Base-by-base conservation (phyloP, 1,140 invertebrate species). In the Hyles euphorbiae region DNA sequence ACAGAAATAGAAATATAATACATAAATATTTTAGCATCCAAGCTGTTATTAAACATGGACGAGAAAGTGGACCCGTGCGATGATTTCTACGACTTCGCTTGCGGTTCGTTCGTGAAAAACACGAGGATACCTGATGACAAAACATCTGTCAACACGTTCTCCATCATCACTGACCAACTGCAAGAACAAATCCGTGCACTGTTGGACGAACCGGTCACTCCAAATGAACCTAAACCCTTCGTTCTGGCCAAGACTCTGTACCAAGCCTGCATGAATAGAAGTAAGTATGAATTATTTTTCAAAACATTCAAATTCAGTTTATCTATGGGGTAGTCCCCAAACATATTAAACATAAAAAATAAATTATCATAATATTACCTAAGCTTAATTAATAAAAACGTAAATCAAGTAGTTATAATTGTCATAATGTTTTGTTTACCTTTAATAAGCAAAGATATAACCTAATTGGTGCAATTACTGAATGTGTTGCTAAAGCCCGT, bases 21-120 rank as follows among this genome's bases (percentile, higher is more conserved):
- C 4, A 40, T 8, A 8, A 11, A 12, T 49, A 48, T 56, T 10
- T 8, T 73, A 90, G 94, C 95, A 0, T 94, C 94, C 2, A 91
- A 91, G 56, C 90, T 96, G 3, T 80, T 96, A 0, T 82, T 91
- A 11, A 94, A 94, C 69, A 94, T 96, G 91, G 94, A 96, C 66
- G 75, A 89, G 1, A 89, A 87, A 8, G 92, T 95, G 0, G 93
- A 98, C 72, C 97, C 97, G 0, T 98, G 97, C 74, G 93, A 97
- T 60, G 95, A 98, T 79, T 98, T 98, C 84, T 98, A 97, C 78
- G 78, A 93, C 63, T 97, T 96, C 67, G 92, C 95, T 0, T 97
- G 95, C 70, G 95, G 96, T 4, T 91, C 91, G 3, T 96, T 95
- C 82, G 78, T 95, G 4, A 92, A 92, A 59, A 92, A 91, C 46